Percentiles rank a stretch among this genome's conserved stretches.
Evolutionary conservation across 2,797 vertebrate species (phyloP).

Genomic region (Malacoraja senta): DNA sequence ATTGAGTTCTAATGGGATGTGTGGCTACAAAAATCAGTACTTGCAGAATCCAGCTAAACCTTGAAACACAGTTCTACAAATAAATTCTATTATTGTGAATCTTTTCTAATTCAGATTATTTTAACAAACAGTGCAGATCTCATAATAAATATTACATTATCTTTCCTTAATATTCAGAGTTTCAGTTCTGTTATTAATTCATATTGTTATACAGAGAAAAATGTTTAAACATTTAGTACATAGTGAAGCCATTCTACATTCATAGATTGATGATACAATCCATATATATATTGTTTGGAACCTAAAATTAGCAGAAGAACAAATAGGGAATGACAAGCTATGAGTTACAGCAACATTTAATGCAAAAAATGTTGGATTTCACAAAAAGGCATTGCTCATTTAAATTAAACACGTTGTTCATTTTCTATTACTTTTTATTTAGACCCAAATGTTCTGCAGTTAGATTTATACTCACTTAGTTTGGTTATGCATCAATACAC

Average conservation of each 20-base stretch:
- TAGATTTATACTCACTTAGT: not conserved
- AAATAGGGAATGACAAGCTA: not conserved
- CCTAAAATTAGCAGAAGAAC: not conserved
- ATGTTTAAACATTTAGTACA: not conserved
- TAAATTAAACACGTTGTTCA: not conserved
- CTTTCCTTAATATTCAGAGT: constrained; percentile 1
- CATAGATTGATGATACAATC: not conserved
- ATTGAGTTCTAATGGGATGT: not conserved
- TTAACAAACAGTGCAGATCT: not conserved
- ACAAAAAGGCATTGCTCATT: not conserved
- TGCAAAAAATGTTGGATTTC: not conserved
- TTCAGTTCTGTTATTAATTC: not conserved
- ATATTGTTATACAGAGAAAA: not conserved
- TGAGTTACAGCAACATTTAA: not conserved
- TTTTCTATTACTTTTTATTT: not conserved
- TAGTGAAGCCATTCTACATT: not conserved
- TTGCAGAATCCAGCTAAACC: not conserved
- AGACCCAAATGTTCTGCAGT: not conserved
- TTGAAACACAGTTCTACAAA: not conserved
- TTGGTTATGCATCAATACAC: not conserved
- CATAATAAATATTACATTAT: not conserved
- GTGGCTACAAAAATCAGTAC: not conserved
- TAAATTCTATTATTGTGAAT: not conserved
- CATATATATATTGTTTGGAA: not conserved
- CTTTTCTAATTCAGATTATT: not conserved